Percentiles rank a stretch among this genome's conserved stretches.
Evolutionary conservation across 2,888 invertebrate species (phyloP).

Genomic region (Spilarctia lutea): DNA sequence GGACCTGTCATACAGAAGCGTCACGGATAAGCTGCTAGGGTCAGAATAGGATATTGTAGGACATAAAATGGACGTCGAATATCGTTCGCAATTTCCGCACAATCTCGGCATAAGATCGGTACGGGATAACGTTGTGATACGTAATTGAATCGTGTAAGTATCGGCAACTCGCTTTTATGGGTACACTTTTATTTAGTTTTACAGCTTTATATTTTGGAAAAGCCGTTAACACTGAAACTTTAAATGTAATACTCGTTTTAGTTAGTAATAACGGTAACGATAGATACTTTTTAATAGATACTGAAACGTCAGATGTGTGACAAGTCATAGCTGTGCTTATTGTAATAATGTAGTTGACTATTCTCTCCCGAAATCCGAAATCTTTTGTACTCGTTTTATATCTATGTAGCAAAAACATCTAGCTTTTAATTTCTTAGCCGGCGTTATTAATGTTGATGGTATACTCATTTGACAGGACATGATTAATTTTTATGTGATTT

Average conservation of each 20-base stretch:
- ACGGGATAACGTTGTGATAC: constrained; percentile 25
- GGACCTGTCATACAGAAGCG: not conserved
- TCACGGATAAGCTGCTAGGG: not conserved
- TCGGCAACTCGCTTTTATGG: constrained; percentile 31
- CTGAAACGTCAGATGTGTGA: not conserved
- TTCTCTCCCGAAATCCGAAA: not conserved
- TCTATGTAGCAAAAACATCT: too few relatives aligned
- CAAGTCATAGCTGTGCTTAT: not conserved
- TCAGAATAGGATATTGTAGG: not conserved
- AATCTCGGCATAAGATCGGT: constrained; percentile 21
- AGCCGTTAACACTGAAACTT: not conserved
- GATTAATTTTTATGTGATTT: too few relatives aligned
- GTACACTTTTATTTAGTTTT: not conserved
- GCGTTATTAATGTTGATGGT: too few relatives aligned
- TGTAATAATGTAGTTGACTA: not conserved
- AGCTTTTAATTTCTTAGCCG: too few relatives aligned
- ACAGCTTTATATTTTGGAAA: not conserved
- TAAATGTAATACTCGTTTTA: not conserved
- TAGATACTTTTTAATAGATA: too few relatives aligned
- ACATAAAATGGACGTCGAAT: constrained; percentile 16
- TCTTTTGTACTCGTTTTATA: not conserved
- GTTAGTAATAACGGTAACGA: not conserved
- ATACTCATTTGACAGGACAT: too few relatives aligned
- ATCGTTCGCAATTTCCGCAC: constrained; percentile 28
- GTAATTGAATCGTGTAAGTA: constrained; percentile 44